These are phyloP conservation scores for Sitophilus oryzae DNA, from an alignment of 1,140 invertebrate genomes.

Conservation along the genomic window DNA sequence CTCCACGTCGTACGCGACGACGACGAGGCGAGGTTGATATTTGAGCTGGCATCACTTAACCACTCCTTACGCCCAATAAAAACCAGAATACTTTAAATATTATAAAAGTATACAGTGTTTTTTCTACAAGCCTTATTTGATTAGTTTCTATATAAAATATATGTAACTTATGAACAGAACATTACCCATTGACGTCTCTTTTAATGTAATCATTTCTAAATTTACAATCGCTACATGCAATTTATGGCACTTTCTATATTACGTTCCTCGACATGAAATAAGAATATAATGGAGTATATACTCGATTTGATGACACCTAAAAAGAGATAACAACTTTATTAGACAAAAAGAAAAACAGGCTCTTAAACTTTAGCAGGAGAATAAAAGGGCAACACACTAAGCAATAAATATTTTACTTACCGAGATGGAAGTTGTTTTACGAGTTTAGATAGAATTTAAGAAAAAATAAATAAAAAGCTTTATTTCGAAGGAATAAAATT, in stretches of 20 bases:
- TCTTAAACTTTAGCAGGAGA: slow-evolving; percentile 10
- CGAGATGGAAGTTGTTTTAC: slow-evolving; percentile 22
- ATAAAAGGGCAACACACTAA: slow-evolving; percentile 20
- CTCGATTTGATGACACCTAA: slow-evolving; percentile 19
- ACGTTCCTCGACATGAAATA: slow-evolving; percentile 16
- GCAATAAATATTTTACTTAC: slow-evolving; percentile 24
- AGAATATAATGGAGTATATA: slow-evolving; percentile 20
- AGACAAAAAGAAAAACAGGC: slow-evolving; percentile 10
- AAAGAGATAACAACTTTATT: slow-evolving; percentile 20
- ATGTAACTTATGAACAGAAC: too few relatives aligned
- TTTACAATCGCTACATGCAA: slow-evolving; percentile 4
- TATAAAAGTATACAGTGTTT: too few relatives aligned
- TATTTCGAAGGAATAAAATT: slow-evolving; percentile 17
- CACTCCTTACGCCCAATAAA: too few relatives aligned
- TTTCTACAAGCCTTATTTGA: too few relatives aligned
- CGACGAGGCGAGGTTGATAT: too few relatives aligned
- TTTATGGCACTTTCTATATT: slow-evolving; percentile 12
- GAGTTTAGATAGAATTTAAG: slow-evolving; percentile 23
- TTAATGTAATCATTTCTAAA: not conserved
- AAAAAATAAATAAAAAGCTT: slow-evolving; percentile 21
- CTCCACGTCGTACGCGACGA: too few relatives aligned
- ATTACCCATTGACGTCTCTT: not conserved
- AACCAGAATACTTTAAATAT: too few relatives aligned
- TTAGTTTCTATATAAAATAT: too few relatives aligned
- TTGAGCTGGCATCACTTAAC: too few relatives aligned